phyloP scores from a whole-genome alignment of 2,888 invertebrate genomes.

The Mystacides longicornis region DNA sequence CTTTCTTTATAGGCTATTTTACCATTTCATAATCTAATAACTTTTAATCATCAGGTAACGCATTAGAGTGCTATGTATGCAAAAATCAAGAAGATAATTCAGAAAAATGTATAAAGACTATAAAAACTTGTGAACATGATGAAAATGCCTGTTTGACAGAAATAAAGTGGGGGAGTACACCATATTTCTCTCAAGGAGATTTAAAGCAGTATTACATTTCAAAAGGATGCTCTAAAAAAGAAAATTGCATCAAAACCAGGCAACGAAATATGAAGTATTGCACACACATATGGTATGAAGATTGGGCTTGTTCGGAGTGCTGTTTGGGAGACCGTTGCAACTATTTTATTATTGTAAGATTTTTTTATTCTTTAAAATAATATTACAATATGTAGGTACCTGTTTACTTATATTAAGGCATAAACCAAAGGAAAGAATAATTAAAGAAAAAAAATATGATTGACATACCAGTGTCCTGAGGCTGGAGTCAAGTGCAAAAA shows the following conservation, averaged over 20 bases:
- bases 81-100: constrained; percentile 84
- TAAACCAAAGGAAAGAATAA: too few species aligned
- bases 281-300: constrained; percentile 90
- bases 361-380: too few species aligned
- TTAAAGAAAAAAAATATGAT: too few species aligned
- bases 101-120: constrained; percentile 88
- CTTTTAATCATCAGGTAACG: constrained; percentile 48
- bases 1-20: too few species aligned
- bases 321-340: constrained; percentile 95
- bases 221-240: constrained; percentile 79
- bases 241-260: constrained; percentile 66
- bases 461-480: too few species aligned
- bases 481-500: too few species aligned
- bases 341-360: constrained; percentile 88
- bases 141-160: constrained; percentile 84
- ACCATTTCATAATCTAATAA: too few species aligned
- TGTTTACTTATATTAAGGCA: too few species aligned
- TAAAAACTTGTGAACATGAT: constrained; percentile 80
- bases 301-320: constrained; percentile 95
- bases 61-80: constrained; percentile 93
- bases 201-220: constrained; percentile 90
- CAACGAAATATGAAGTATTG: constrained; percentile 68
- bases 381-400: too few species aligned
- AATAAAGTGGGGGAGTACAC: constrained; percentile 93
- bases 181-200: constrained; percentile 90